A percentile compares a stretch with the other conserved stretches of the same genome.
Evolutionary conservation across 1,140 invertebrate genomes (phyloP).

Genomic region (Drosophila auraria): DNA sequence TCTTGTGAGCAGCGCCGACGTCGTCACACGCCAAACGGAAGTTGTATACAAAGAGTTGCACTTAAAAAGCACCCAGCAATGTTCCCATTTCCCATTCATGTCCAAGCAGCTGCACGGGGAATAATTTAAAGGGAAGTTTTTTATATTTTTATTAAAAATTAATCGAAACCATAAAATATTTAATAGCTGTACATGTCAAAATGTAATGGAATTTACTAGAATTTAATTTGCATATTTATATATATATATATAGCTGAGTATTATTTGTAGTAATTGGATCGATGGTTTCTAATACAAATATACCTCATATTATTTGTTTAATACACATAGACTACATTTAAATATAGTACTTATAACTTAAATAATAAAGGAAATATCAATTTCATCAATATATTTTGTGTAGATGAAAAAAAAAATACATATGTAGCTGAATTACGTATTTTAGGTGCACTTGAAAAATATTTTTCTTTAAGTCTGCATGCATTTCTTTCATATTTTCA

Average conservation of each 20-base stretch:
- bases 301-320: no score
- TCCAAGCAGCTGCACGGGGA: slow-evolving; percentile 31
- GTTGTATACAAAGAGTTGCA: slow-evolving; percentile 84
- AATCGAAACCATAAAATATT: background rate
- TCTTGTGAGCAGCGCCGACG: slow-evolving; percentile 48
- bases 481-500: no score
- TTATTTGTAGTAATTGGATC: background rate
- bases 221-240: no score
- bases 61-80: slow-evolving; percentile 71
- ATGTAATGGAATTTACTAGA: background rate
- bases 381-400: no score
- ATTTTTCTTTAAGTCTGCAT: background rate
- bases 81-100: slow-evolving; percentile 64
- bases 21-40: slow-evolving; percentile 80
- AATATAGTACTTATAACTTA: background rate
- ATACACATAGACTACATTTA: no score
- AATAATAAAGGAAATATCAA: no score
- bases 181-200: background rate
- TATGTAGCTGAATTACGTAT: no score
- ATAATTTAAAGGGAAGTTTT: background rate
- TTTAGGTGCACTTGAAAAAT: no score
- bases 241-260: background rate
- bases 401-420: no score
- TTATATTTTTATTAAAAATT: no score
- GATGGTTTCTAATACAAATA: no score